phyloP scores from a whole-genome alignment of 2,113 vertebrate genomes.

The Podarcis muralis region DNA sequence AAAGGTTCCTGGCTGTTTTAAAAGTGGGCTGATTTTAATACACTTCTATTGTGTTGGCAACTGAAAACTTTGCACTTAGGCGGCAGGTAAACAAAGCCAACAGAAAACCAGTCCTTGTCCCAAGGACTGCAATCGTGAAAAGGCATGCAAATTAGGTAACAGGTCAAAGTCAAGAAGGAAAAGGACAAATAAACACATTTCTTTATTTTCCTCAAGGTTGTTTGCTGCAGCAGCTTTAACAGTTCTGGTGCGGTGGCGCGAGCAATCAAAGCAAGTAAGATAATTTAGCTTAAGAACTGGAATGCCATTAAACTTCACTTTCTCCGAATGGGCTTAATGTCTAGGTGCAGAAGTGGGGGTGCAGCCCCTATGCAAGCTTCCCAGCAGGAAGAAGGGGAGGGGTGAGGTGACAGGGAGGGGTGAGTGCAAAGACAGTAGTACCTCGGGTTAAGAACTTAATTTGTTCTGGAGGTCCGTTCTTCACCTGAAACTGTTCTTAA shows the following conservation, averaged over 20 bases:
- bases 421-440: too few relatives aligned
- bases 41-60: background rate
- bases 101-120: background rate
- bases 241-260: background rate
- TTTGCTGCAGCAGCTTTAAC: background rate
- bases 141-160: background rate
- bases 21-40: background rate
- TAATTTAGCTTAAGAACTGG: background rate
- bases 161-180: background rate
- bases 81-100: background rate
- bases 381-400: too few relatives aligned
- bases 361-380: too few relatives aligned
- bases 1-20: background rate
- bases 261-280: background rate
- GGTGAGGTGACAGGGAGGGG: too few relatives aligned
- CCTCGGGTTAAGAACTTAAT: too few relatives aligned
- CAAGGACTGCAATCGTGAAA: background rate
- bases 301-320: background rate
- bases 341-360: background rate
- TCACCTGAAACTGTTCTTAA: too few relatives aligned
- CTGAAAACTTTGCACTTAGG: background rate
- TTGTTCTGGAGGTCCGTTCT: too few relatives aligned
- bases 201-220: background rate
- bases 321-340: background rate
- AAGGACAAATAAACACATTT: background rate